Evolutionary conservation across 2,888 invertebrate genomes (phyloP).

Genomic region (Pherbina coryleti): DNA sequence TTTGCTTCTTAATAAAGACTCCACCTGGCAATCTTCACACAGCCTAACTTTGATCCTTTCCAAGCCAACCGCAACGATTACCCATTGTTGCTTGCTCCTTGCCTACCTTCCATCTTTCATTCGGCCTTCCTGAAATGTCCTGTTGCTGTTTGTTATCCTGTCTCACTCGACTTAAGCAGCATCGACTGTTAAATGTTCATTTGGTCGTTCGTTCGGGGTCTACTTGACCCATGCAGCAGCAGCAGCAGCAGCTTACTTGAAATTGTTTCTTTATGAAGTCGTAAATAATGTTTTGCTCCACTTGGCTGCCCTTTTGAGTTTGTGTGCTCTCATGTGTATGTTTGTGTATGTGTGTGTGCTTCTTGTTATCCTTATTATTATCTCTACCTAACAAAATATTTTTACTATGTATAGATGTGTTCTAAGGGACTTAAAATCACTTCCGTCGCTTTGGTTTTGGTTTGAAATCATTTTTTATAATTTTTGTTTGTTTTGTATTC

Average conservation of each 20-base stretch:
- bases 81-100: constrained; percentile 6
- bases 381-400: neutral
- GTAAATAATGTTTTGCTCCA: constrained; percentile 48
- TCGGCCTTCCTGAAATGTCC: neutral
- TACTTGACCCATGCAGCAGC: neutral
- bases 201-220: neutral
- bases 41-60: neutral
- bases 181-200: neutral
- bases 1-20: too few species aligned
- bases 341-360: constrained; percentile 19
- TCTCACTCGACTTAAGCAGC: neutral
- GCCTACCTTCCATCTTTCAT: neutral
- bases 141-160: neutral
- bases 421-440: constrained; percentile 40
- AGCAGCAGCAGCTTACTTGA: constrained; percentile 30
- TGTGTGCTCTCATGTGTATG: neutral
- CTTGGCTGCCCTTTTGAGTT: constrained; percentile 28
- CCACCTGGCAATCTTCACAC: neutral
- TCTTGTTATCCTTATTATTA: constrained; percentile 40
- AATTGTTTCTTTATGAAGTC: constrained; percentile 50
- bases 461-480: constrained; percentile 9
- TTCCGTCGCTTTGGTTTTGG: constrained; percentile 32
- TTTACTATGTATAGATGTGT: constrained; percentile 8
- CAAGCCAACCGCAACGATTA: constrained; percentile 46
- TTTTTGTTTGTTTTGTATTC: neutral